Base-by-base conservation (phyloP, 2,113 vertebrate species). In the Sigmodon hispidus region DNA sequence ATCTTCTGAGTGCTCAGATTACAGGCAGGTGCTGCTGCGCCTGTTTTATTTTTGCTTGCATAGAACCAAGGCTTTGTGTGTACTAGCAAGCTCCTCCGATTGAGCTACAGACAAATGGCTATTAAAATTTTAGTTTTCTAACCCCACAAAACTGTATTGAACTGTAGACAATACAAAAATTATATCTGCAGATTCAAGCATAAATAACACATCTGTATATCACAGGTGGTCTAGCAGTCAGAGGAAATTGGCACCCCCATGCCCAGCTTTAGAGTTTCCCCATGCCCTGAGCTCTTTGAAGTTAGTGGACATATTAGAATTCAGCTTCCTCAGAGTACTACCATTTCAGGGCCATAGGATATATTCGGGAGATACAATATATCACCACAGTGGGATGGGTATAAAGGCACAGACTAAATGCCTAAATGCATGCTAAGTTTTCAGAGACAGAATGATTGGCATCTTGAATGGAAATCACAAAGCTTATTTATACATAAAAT, bases 71-170 rank as follows among this genome's bases (percentile, higher is more conserved):
- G 26, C 57, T 43, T 83, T 61, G n/a, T 43, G 24, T 22, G 61
- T 3, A 8, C 24, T 29, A 29, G 15, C 24, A 40, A 29, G n/a
- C n/a, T 61, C 36, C 61, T 22, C 79, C 55, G 9, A 26, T 1
- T 29, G 55, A 61, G 55, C 80, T 29, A 61, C n/a, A 97, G 92
- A 96, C 91, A 91, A 97, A 98, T 93, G 84, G 93, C 86, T 85
- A 88, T 97, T 29, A 94, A 97, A 98, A 97, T 97, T 98, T 96
- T 50, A 55, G 85, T 87, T 98, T 96, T 97, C 97, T 97, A 97
- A 96, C 97, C 79, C 40, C n/a, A 77, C 50, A 94, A 94, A 94
- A 75, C 88, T 93, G 90, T 97, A 83, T 43, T 61, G 90, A 88
- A 93, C 94, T 95, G 36, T 88, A 93, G 93, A 86, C 94, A 61